phyloP scores from a whole-genome alignment of 92 coral and sea anemone genomes.

The Porites lobata region DNA sequence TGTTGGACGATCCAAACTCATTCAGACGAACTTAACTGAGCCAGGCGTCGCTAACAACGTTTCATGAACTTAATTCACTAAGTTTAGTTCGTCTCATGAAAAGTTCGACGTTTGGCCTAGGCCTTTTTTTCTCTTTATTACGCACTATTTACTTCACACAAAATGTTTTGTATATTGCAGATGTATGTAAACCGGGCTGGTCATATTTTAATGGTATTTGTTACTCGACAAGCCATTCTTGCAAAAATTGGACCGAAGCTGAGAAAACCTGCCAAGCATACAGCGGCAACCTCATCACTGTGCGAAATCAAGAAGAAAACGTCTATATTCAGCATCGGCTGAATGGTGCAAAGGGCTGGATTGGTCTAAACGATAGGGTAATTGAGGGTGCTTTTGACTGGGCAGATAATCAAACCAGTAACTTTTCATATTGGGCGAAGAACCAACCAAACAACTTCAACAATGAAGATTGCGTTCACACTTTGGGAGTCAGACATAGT shows the following conservation, averaged over 20 bases:
- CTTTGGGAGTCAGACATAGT: slow-evolving; percentile 46
- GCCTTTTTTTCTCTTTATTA: too few relatives aligned
- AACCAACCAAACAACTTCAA: slow-evolving; percentile 61
- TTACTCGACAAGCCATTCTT: too few relatives aligned
- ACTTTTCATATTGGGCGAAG: slow-evolving; percentile 64
- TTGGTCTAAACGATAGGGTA: slow-evolving; percentile 52
- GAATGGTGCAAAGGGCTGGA: slow-evolving; percentile 67
- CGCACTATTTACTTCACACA: too few relatives aligned
- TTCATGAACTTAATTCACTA: too few relatives aligned
- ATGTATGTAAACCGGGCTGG: slow-evolving; percentile 48
- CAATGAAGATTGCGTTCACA: slow-evolving; percentile 75
- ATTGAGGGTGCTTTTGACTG: slow-evolving; percentile 57
- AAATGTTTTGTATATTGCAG: neutral
- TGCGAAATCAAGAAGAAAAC: slow-evolving; percentile 50
- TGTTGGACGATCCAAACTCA: too few relatives aligned
- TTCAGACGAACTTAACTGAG: too few relatives aligned
- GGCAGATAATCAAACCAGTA: slow-evolving; percentile 23
- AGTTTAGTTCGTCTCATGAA: too few relatives aligned
- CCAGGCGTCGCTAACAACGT: too few relatives aligned
- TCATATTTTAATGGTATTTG: too few relatives aligned
- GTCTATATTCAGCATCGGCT: slow-evolving; percentile 54
- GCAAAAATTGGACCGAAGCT: slow-evolving; percentile 57
- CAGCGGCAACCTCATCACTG: slow-evolving; percentile 32
- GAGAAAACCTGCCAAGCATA: slow-evolving; percentile 20
- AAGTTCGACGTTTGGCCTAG: too few relatives aligned